Evolutionary conservation across 2,888 invertebrate species (phyloP).

Genomic region (Luperina testacea): DNA sequence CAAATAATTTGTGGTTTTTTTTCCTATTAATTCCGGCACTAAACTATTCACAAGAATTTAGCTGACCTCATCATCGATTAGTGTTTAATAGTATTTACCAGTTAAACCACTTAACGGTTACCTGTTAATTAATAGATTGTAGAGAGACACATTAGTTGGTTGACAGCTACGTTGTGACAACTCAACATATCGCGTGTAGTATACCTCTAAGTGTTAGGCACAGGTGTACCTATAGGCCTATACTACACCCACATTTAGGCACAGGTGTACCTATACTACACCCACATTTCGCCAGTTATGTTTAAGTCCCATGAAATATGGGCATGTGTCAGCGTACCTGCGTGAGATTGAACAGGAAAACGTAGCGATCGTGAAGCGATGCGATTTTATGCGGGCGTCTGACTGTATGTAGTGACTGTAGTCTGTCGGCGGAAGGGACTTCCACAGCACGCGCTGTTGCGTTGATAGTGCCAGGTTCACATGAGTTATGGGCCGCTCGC

Average conservation of each 20-base stretch:
- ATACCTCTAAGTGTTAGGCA: too few species aligned
- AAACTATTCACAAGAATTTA: not conserved
- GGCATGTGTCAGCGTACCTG: not conserved
- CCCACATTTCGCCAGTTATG: too few species aligned
- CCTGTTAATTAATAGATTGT: not conserved
- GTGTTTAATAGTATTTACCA: not conserved
- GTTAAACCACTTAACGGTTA: not conserved
- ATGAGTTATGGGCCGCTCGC: not conserved
- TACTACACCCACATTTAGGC: too few species aligned
- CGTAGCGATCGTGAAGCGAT: not conserved
- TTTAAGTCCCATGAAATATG: too few species aligned
- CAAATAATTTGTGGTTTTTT: not conserved
- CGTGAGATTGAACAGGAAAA: constrained; percentile 20
- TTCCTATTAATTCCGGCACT: not conserved
- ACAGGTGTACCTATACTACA: too few species aligned
- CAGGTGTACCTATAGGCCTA: too few species aligned
- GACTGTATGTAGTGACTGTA: too few species aligned
- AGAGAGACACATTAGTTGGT: not conserved
- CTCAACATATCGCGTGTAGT: too few species aligned
- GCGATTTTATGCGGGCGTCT: constrained; percentile 3
- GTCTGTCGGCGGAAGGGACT: not conserved
- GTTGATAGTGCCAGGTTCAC: not conserved
- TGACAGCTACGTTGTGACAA: not conserved
- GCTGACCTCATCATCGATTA: not conserved
- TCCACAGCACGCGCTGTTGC: not conserved